phyloP scores from a whole-genome alignment of 1,140 invertebrate genomes.

The Portunus trituberculatus region DNA sequence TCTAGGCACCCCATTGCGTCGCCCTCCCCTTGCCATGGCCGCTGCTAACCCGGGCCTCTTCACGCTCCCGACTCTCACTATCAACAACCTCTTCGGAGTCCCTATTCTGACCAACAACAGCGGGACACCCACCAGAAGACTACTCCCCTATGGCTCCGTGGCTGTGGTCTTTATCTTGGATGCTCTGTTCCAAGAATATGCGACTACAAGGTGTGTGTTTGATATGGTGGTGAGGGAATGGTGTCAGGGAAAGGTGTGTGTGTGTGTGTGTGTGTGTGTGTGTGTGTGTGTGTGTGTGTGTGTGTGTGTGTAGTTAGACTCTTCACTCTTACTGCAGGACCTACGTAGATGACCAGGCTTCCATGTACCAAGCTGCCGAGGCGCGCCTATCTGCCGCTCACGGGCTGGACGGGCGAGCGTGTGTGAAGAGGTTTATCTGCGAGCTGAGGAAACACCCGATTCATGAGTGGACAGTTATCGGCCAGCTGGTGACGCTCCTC shows the following conservation, averaged over 20 bases:
- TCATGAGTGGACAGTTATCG: slow-evolving; percentile 25
- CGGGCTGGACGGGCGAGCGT: slow-evolving; percentile 42
- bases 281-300: background rate
- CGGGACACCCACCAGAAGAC: background rate
- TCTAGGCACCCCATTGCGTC: no score
- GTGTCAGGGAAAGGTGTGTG: no score
- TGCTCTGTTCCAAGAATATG: background rate
- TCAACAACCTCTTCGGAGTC: slow-evolving; percentile 16
- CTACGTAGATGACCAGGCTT: slow-evolving; percentile 16
- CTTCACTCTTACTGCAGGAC: background rate
- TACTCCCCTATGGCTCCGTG: background rate
- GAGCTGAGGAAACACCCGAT: slow-evolving; percentile 47
- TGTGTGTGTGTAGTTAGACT: background rate
- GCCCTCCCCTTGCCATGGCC: background rate
- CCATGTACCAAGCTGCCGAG: slow-evolving; percentile 28
- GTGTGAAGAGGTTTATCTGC: slow-evolving; percentile 53
- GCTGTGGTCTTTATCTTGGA: slow-evolving; percentile 21
- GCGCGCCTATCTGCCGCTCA: background rate
- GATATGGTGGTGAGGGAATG: background rate
- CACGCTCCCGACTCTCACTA: background rate
- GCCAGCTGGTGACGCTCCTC: slow-evolving; percentile 26
- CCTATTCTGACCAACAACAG: slow-evolving; percentile 24
- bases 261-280: background rate
- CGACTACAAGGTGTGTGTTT: background rate
- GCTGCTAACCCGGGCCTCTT: background rate